Conservation (phyloP, 2,113 vertebrate genomes). For the Ceyx margarethae region DNA sequence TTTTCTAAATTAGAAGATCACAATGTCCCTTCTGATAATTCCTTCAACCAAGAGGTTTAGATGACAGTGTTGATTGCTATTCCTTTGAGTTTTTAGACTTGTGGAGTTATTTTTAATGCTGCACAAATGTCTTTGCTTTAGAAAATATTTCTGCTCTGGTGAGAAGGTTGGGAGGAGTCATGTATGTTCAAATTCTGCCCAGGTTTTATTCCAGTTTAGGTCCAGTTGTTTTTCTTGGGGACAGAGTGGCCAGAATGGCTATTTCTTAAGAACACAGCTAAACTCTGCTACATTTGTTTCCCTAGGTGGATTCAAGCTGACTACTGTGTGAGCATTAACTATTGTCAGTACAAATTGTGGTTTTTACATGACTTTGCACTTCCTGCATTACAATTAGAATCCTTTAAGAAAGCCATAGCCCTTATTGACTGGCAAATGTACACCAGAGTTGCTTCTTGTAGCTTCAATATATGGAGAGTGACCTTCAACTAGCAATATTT, state of each 20-base stretch:
- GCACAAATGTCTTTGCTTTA: neutral
- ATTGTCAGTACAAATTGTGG: neutral
- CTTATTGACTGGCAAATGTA: neutral
- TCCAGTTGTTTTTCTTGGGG: neutral
- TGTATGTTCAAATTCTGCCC: neutral
- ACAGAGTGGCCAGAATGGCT: neutral
- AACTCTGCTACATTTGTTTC: neutral
- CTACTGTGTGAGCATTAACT: neutral
- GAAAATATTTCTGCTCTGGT: neutral
- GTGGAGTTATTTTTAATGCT: neutral
- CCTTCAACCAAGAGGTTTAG: neutral
- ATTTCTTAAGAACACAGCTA: neutral
- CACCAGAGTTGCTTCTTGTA: neutral
- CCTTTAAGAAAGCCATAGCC: neutral
- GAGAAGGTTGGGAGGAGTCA: neutral
- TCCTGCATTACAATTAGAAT: neutral
- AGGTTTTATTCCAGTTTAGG: neutral
- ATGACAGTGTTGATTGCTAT: neutral
- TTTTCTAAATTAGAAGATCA: neutral
- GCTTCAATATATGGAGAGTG: neutral
- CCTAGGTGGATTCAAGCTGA: neutral
- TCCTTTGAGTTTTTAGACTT: slow-evolving; percentile 3
- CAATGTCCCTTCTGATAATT: neutral
- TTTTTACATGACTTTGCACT: neutral
- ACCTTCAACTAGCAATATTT: neutral